Base-by-base conservation (phyloP, 2,797 vertebrate genomes). In the Zonotrichia albicollis region DNA sequence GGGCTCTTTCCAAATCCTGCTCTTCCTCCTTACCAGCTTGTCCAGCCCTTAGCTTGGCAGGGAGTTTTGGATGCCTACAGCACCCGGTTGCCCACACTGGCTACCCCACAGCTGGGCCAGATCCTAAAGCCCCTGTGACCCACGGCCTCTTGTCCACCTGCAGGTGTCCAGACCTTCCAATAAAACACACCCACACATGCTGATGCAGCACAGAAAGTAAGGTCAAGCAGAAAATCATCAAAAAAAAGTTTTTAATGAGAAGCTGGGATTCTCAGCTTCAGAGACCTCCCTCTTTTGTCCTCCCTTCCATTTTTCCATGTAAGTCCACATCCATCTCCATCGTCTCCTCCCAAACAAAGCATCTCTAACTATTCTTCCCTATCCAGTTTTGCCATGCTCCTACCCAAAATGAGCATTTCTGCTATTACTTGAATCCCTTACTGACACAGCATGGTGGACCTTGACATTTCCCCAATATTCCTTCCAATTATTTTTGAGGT, bases 231-330 rank as follows among this genome's bases (percentile, higher is more conserved):
- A 75, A 86, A 72, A 75, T 46, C 4, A 43, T 25, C 46, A 81
- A 42, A 66, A 81, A 81, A n/a, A 87, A 67, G 9, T 6, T 34
- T 93, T 93, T 95, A 92, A 80, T 87, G 58, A 64, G n/a, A 70
- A 85, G 13, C 5, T 90, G 58, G 17, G 42, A 46, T n/a, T n/a
- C n/a, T n/a, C n/a, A n/a, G n/a, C n/a, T n/a, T n/a, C n/a, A n/a
- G 7, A 73, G 29, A 79, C 23, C 3, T 0, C 30, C 17, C 36
- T 48, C 23, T 75, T 82, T 57, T 73, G 61, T 19, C 4, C 4
- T 10, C 10, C 2, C 12, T 46, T 58, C 10, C 17, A 7, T 40
- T 68, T 77, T 54, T 36, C 30, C 60, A 46, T 23, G 20, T 7
- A 36, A 58, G 29, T 58, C 46, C n/a, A 50, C 25, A 45, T 4